These are phyloP conservation scores for Brevimyrus niger DNA, from an alignment of 2,113 vertebrate species.

Conservation along the genomic window DNA sequence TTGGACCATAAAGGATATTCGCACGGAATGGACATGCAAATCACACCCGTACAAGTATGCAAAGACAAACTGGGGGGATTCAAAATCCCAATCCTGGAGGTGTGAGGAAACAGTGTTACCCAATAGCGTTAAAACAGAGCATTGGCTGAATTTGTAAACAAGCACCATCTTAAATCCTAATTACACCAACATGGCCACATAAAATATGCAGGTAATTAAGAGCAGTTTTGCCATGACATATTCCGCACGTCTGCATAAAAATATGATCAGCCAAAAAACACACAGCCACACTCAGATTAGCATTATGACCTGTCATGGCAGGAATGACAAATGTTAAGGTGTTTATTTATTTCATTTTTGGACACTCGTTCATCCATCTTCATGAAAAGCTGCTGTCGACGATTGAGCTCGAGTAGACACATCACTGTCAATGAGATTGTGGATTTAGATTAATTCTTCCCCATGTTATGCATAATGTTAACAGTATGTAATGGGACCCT, in stretches of 20 bases:
- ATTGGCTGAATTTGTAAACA: background rate
- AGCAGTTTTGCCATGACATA: background rate
- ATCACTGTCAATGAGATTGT: background rate
- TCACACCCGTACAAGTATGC: background rate
- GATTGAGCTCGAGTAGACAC: background rate
- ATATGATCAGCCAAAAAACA: slow-evolving; percentile 10
- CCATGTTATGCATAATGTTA: background rate
- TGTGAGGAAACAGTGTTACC: background rate
- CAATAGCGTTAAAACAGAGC: background rate
- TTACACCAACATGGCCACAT: background rate
- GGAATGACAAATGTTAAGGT: slow-evolving; percentile 8
- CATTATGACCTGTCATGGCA: background rate
- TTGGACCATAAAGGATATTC: background rate
- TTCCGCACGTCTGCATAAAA: background rate
- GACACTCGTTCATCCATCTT: slow-evolving; percentile 13
- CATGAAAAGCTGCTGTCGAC: background rate
- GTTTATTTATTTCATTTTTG: slow-evolving; percentile 16
- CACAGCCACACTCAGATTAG: background rate
- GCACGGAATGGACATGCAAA: background rate
- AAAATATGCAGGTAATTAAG: background rate
- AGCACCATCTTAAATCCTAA: background rate
- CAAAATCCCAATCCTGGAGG: background rate
- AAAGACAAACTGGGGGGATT: background rate
- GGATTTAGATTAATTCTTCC: background rate
- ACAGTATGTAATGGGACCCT: background rate